Conservation (phyloP, 2,888 invertebrate genomes). For the Xestia xanthographa region DNA sequence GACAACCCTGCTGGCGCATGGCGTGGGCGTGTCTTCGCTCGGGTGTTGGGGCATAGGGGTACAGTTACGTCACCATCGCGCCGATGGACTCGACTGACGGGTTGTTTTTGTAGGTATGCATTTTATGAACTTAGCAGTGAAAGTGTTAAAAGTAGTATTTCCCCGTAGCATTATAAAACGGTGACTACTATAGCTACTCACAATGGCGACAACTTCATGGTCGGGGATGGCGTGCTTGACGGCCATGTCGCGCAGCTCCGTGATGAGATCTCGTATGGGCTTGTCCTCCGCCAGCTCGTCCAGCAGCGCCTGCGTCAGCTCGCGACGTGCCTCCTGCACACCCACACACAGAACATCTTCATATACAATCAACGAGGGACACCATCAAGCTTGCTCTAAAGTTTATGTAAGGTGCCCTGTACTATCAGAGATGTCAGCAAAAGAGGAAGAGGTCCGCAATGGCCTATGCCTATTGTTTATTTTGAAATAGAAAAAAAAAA, state of each 20-base stretch:
- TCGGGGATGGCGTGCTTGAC: constrained; percentile 96
- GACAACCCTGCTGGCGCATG: no score
- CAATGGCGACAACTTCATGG: constrained; percentile 96
- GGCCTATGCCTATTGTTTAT: no score
- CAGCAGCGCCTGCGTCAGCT: constrained; percentile 92
- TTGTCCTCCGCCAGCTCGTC: constrained; percentile 97
- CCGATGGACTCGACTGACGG: no score
- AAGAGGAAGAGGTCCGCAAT: no score
- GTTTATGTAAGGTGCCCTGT: neutral
- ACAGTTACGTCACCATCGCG: no score
- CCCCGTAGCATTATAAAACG: neutral
- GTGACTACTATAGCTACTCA: constrained; percentile 89
- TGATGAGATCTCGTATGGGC: constrained; percentile 95
- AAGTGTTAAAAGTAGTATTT: neutral
- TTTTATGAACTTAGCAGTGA: no score
- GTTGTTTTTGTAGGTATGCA: no score
- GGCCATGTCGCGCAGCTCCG: constrained; percentile 96
- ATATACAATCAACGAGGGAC: neutral
- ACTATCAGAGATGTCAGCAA: no score
- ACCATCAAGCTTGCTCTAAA: no score
- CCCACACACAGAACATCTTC: neutral
- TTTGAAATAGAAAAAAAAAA: no score
- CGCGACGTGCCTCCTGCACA: constrained; percentile 90
- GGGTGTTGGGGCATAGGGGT: no score
- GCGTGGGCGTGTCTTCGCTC: no score